phyloP scores from a whole-genome alignment of 2,797 vertebrate species.

The Cottoperca gobio region DNA sequence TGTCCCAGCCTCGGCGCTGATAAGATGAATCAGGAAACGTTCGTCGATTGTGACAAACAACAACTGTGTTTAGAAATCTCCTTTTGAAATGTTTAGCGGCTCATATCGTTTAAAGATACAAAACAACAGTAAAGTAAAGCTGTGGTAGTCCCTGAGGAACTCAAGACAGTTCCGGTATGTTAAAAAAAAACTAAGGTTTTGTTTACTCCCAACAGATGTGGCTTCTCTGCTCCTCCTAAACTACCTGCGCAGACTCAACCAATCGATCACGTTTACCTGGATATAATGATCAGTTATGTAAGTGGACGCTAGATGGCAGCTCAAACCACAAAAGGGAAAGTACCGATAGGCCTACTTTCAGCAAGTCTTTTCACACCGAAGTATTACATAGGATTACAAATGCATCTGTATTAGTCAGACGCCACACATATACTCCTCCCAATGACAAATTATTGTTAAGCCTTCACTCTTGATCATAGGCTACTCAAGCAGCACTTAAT shows the following conservation, averaged over 20 bases:
- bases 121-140: not conserved
- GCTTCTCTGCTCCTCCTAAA: conserved; percentile 18
- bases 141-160: not conserved
- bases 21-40: conserved; percentile 46
- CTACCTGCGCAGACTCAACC: conserved; percentile 78
- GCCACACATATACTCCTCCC: conserved; percentile 13
- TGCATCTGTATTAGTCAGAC: conserved; percentile 31
- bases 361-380: not conserved
- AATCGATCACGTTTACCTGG: conserved; percentile 75
- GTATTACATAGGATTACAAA: not conserved
- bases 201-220: conserved; percentile 59
- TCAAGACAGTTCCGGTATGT: not conserved
- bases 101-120: conserved; percentile 1
- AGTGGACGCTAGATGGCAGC: conserved; percentile 73
- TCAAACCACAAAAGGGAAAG: conserved; percentile 18
- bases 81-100: not conserved
- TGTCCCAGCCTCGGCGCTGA: conserved; percentile 36
- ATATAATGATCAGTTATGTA: not conserved
- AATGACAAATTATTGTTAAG: not conserved
- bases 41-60: conserved; percentile 14
- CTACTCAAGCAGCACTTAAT: not conserved
- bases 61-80: not conserved
- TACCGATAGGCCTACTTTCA: not conserved
- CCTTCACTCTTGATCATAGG: not conserved
- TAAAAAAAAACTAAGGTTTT: conserved; percentile 9